Base-by-base conservation (phyloP, 2,888 invertebrate genomes). In the Agrotis puta region DNA sequence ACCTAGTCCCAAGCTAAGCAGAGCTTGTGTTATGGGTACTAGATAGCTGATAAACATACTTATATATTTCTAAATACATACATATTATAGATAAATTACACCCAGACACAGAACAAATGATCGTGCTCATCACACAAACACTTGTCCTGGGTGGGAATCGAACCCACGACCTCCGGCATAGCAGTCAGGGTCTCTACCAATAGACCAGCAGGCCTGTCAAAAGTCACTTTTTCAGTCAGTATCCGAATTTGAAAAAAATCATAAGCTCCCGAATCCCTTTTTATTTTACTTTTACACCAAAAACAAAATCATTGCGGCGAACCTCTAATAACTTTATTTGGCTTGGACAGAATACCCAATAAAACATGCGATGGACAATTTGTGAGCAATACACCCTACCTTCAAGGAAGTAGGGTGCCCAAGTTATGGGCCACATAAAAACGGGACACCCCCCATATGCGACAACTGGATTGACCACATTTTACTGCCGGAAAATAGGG, bases 401-500 rank as follows among this genome's bases (percentile, higher is more conserved):
- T 87, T 73, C 58, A 79, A 77, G 81, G 81, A 84, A 83, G 84
- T 75, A 85, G 88, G 88, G 87, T 87, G 85, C 74, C 86, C 88
- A 86, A 74, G 89, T 91, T 90, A 92, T 90, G 83, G 80, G 83
- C 74, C 59, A 76, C 86, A 91, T 92, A 92, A 92, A 91, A 90
- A 67, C 81, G 84, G 86, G 87, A 86, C 88, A 81, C 80, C 87
- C 88, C 86, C 81, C 82, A 81, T 86, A 84, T 85, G 87, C 85
- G 88, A 86, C 83, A 79, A 83, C 85, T 85, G 88, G 92, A 92
- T 92, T 92, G 92, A 92, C 92, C 92, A 91, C 90, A 87, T 81
- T 92, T 92, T 92, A 92, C 86, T 77, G 79, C 89, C 90, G 88
- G 88, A 89, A 91, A 91, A 91, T 91, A 89, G 92, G 89, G 81